Evolutionary conservation across 2,797 vertebrate species (phyloP), one percentile per base, ranked within the genome.

Genomic region (Cirrhinus mrigala): DNA sequence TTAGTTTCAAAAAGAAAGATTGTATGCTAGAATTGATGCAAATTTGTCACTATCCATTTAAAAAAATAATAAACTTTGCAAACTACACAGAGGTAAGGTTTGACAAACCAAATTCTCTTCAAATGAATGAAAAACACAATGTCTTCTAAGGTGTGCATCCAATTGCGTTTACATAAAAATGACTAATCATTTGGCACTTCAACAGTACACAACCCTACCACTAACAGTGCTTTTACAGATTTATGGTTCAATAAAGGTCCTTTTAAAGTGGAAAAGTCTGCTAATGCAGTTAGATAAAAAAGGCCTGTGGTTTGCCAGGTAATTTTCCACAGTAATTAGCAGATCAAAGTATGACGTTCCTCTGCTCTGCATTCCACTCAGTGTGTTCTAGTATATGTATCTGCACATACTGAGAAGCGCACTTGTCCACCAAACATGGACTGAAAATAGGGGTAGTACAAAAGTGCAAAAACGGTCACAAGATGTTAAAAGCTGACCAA

Each of bases 241-340:
- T 69, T 81, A 54, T 81, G 48, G 64, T 69, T 37, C 79, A 81
- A 81, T 69, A 81, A 81, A 80, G 18, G 12, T 68, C 27, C 29
- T 54, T 81, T 54, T n/a, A 81, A 81, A 70, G 66, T 70, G 79
- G 33, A 70, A 81, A 81, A 70, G 22, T 81, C 66, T 58, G 89
- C 91, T 93, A 92, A 92, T 92, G 90, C 18, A 10, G 64, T 89
- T 77, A 85, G 87, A 81, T 54, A 83, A 37, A 58, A 76, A 24
- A 44, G 22, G 33, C 82, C 1, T 80, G 76, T 82, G 83, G 88
- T 20, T 20, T 91, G 88, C 90, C 90, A 91, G 85, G 88, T 91
- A 91, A 89, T 92, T 93, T 94, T 91, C 91, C 86, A 88, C 85
- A 77, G 74, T 90, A 93, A 93, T 93, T 92, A 94, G 81, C 81